phyloP scores from a whole-genome alignment of 2,113 vertebrate genomes.

The Upupa epops region DNA sequence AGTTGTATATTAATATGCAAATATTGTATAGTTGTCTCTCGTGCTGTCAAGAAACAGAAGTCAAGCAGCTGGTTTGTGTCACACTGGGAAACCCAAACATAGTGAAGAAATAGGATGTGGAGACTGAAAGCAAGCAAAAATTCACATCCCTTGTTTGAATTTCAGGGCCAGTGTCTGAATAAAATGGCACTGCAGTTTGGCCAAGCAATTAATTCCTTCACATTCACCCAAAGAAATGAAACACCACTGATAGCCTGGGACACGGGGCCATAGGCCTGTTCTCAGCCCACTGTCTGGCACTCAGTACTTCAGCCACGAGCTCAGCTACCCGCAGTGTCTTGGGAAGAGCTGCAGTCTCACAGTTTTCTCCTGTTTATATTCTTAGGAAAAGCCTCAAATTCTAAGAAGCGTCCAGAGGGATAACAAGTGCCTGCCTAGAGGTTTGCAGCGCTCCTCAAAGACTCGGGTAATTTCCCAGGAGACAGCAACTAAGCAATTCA shows the following conservation, averaged over 20 bases:
- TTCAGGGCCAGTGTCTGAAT: not conserved
- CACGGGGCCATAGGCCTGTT: not conserved
- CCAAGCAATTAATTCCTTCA: not conserved
- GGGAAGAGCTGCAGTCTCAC: not conserved
- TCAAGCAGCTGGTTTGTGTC: rapidly evolving
- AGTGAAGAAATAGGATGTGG: not conserved
- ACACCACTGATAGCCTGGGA: rapidly evolving
- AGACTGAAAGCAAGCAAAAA: not conserved
- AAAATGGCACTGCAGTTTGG: not conserved
- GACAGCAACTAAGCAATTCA: not conserved
- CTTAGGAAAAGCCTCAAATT: not conserved
- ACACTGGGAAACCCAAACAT: not conserved
- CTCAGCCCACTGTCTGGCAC: not conserved
- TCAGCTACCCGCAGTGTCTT: not conserved
- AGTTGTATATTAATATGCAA: not conserved
- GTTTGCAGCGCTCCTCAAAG: not conserved
- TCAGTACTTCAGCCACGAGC: not conserved
- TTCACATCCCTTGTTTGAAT: not conserved
- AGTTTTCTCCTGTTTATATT: not conserved
- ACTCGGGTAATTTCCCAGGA: not conserved
- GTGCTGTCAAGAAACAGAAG: not conserved
- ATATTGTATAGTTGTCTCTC: no score
- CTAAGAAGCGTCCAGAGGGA: not conserved
- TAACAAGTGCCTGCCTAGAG: not conserved
- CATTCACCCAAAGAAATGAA: not conserved